Evolutionary conservation across 2,888 invertebrate genomes (phyloP), one percentile per base, ranked within the genome.

Genomic region (Acronicta leporina): DNA sequence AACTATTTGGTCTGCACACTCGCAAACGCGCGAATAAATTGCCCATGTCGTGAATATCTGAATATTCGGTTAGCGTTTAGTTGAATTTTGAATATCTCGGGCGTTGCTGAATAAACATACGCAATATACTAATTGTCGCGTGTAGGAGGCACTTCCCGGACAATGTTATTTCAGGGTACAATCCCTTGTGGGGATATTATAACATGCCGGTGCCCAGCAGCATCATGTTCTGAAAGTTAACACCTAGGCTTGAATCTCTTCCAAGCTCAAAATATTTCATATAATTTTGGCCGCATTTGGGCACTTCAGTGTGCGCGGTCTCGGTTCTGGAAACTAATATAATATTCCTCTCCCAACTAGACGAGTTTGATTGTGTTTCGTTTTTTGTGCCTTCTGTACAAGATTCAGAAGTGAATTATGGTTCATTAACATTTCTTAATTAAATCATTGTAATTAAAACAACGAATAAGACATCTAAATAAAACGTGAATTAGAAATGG

Each of bases 1-100:
- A 84, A 81, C 78, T 77, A 82, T 84, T 86, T 83, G 64, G 71
- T 71, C 74, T 80, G 78, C 77, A 81, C 81, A 83, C 81, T 83
- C 73, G 69, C 79, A 80, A 82, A 79, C 76, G 75, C 53, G 61
- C 56, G 75, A 80, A 79, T 82, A 77, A 79, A 84, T 77, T 77
- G 65, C 62, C 67, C 61, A 73, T 69, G 58, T 61, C 53, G 55
- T 64, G 65, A 38, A 45, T 56, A 49, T 56, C 47, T 68, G 63
- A 70, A 77, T 73, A 73, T 70, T 75, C 55, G 63, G 64, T 60
- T 62, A 58, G 46, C 47, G 41, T 65, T 68, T 40, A 53, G 47
- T 59, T 27, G 15, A 57, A 51, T 53, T 61, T 50, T 51, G 49
- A 60, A 68, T 70, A 58, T 57, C 45, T 7, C 49, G 35, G 35